Conservation (phyloP, 1,140 invertebrate species). For the Elymnias hypermnestra region DNA sequence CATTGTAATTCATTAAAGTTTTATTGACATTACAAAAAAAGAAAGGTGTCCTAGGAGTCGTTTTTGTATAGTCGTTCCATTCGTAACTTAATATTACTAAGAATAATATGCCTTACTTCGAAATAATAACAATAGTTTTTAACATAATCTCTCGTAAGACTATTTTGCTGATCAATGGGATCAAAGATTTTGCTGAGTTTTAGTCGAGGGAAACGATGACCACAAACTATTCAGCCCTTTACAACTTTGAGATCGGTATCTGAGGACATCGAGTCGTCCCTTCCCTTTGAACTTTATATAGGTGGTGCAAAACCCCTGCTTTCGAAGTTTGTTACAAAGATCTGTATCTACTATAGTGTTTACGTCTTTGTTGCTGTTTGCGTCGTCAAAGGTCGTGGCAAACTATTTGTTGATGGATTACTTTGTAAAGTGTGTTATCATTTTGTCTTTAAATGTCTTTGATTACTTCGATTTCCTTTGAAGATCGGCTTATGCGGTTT, state of each 20-base stretch:
- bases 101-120: no score
- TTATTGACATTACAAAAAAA: no score
- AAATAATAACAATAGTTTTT: no score
- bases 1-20: no score
- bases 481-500: no score
- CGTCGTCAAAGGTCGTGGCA: neutral
- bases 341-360: slow-evolving; percentile 12
- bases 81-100: no score
- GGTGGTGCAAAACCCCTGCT: neutral
- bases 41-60: no score
- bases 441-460: no score
- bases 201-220: slow-evolving; percentile 1
- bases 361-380: slow-evolving; percentile 2
- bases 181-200: neutral
- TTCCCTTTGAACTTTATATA: slow-evolving; percentile 20
- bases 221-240: slow-evolving; percentile 28
- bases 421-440: no score
- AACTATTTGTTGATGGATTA: slow-evolving; percentile 6
- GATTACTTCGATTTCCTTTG: no score
- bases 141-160: no score
- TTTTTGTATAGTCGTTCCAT: no score
- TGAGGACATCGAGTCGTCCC: slow-evolving; percentile 13
- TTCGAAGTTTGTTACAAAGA: slow-evolving; percentile 1
- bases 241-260: slow-evolving; percentile 33
- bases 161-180: neutral